Evolutionary conservation across 2,888 invertebrate species (phyloP).

Genomic region (Tromatobia lineatoria): DNA sequence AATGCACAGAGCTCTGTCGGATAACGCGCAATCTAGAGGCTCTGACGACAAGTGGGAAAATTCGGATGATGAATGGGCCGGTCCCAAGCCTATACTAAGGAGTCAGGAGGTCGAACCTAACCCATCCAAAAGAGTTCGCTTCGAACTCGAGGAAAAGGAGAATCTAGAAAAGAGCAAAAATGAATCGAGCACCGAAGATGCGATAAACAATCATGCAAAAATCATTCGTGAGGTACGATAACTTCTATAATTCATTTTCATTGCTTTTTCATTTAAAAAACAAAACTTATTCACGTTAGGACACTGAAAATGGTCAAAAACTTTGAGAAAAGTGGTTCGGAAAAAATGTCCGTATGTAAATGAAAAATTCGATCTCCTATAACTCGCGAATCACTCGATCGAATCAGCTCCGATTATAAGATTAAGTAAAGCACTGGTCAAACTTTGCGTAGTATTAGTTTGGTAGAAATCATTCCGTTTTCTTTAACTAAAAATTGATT

Average conservation of each 20-base stretch:
- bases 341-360: too few species aligned
- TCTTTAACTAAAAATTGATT: too few species aligned
- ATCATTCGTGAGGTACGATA: slow-evolving; percentile 92
- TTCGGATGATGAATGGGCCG: slow-evolving; percentile 82
- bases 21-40: slow-evolving; percentile 66
- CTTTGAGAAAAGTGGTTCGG: too few species aligned
- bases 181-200: slow-evolving; percentile 75
- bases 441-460: too few species aligned
- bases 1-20: slow-evolving; percentile 76
- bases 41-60: slow-evolving; percentile 77
- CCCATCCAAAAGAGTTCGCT: slow-evolving; percentile 86
- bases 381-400: too few species aligned
- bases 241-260: background rate
- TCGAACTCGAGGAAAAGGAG: slow-evolving; percentile 89
- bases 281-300: too few species aligned
- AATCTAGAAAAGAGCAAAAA: slow-evolving; percentile 85
- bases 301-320: too few species aligned
- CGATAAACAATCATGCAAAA: slow-evolving; percentile 91
- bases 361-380: too few species aligned
- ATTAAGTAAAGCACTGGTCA: too few species aligned
- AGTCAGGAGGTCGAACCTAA: slow-evolving; percentile 78
- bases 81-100: slow-evolving; percentile 81
- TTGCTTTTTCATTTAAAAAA: background rate
- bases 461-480: too few species aligned
- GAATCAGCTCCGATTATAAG: too few species aligned